phyloP scores from a whole-genome alignment of 2,888 invertebrate genomes.

The Sthenelais limicola region DNA sequence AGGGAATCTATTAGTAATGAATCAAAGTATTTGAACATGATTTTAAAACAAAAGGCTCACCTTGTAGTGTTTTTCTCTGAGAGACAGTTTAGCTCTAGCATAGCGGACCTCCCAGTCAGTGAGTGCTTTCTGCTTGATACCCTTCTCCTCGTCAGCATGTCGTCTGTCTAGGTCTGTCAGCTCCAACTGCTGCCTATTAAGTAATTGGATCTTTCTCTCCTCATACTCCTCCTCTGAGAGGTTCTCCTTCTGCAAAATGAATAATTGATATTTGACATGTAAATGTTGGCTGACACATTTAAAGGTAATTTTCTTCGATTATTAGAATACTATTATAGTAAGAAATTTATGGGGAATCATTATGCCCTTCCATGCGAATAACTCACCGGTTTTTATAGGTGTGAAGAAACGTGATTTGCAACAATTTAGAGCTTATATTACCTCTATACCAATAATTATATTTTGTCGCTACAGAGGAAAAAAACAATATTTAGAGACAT shows the following conservation, averaged over 20 bases:
- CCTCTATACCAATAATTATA: no score
- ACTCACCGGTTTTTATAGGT: no score
- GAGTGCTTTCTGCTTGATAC: slow-evolving; percentile 61
- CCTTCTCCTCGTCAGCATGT: slow-evolving; percentile 59
- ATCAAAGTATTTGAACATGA: background rate
- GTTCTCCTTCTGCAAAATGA: slow-evolving; percentile 61
- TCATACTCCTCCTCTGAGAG: slow-evolving; percentile 64
- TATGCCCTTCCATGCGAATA: no score
- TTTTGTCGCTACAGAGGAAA: no score
- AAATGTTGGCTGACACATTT: no score
- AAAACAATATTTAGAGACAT: no score
- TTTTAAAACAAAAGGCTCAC: slow-evolving; percentile 48
- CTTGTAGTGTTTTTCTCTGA: slow-evolving; percentile 70
- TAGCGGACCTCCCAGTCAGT: slow-evolving; percentile 68
- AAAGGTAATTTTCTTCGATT: no score
- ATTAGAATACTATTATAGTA: no score
- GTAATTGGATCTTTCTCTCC: slow-evolving; percentile 58
- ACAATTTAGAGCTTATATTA: no score
- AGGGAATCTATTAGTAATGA: background rate
- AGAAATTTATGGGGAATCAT: no score
- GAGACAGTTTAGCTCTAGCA: slow-evolving; percentile 67
- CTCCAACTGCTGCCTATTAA: slow-evolving; percentile 66
- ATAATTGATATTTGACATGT: no score
- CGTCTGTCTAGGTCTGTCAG: slow-evolving; percentile 61
- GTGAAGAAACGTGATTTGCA: no score